Evolutionary conservation across 30 jellyfish, hydroid and myxozoan genomes (phyloP).

Genomic region (Turritopsis rubra): DNA sequence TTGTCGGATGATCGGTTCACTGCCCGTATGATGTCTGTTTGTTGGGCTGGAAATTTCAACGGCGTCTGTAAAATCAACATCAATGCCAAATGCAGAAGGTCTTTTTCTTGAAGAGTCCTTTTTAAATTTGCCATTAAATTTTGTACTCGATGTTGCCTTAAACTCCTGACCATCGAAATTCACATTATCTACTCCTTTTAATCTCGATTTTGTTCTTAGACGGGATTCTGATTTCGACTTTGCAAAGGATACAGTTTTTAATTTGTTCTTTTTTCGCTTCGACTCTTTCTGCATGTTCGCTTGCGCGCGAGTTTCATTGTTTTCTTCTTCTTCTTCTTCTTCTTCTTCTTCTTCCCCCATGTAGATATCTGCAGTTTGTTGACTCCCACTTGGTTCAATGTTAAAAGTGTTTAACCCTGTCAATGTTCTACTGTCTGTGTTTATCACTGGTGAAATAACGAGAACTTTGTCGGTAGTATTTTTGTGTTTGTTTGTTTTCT

Average conservation of each 20-base stretch:
- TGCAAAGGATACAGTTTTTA: background rate
- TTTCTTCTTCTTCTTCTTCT: background rate
- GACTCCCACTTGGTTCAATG: background rate
- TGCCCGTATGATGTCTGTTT: background rate
- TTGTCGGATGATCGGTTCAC: background rate
- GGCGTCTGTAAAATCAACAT: background rate
- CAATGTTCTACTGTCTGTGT: constrained; percentile 1
- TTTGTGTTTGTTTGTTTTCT: background rate
- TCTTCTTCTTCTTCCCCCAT: background rate
- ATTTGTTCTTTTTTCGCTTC: background rate
- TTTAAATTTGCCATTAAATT: background rate
- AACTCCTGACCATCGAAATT: background rate
- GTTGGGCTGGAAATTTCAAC: background rate
- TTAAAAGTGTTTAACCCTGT: background rate
- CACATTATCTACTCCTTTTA: background rate
- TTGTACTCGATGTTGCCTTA: background rate
- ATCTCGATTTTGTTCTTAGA: background rate
- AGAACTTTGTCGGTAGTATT: background rate
- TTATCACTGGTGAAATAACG: constrained; percentile 9
- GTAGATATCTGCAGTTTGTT: background rate
- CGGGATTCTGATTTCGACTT: background rate
- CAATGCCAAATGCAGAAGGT: background rate
- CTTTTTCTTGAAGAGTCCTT: background rate
- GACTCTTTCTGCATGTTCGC: background rate
- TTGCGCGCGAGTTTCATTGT: background rate